phyloP scores from a whole-genome alignment of 2,888 invertebrate species.

The Panzeria rudis region DNA sequence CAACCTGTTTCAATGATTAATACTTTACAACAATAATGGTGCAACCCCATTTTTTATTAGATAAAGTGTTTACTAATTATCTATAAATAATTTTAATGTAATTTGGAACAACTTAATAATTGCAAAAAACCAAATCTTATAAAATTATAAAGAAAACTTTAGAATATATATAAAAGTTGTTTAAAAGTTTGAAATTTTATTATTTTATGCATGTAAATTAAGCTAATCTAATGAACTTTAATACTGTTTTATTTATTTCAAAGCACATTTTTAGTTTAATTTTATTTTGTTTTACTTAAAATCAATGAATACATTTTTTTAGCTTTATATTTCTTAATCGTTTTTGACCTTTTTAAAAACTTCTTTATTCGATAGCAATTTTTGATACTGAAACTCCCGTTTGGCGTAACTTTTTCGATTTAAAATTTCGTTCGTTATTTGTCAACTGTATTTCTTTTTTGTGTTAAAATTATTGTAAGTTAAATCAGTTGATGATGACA shows the following conservation, averaged over 20 bases:
- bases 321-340: not conserved
- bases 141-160: too few relatives aligned
- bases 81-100: not conserved
- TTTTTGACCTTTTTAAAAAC: slow-evolving; percentile 17
- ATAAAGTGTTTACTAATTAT: slow-evolving; percentile 7
- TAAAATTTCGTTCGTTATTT: slow-evolving; percentile 65
- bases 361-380: not conserved
- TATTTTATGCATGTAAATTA: not conserved
- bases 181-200: not conserved
- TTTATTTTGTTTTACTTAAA: not conserved
- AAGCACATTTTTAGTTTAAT: not conserved
- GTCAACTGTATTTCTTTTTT: slow-evolving; percentile 54
- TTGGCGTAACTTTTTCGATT: slow-evolving; percentile 19
- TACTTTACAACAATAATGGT: slow-evolving; percentile 54
- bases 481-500: slow-evolving; percentile 54
- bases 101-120: not conserved
- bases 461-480: slow-evolving; percentile 43
- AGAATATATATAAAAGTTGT: not conserved
- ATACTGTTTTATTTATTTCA: not conserved
- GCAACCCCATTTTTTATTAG: slow-evolving; percentile 44
- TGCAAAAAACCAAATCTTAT: too few relatives aligned
- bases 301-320: not conserved
- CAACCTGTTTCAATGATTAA: slow-evolving; percentile 67
- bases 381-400: slow-evolving; percentile 4
- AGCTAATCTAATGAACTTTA: not conserved